phyloP scores from a whole-genome alignment of 2,888 invertebrate genomes.

The Drosophila neutralis region DNA sequence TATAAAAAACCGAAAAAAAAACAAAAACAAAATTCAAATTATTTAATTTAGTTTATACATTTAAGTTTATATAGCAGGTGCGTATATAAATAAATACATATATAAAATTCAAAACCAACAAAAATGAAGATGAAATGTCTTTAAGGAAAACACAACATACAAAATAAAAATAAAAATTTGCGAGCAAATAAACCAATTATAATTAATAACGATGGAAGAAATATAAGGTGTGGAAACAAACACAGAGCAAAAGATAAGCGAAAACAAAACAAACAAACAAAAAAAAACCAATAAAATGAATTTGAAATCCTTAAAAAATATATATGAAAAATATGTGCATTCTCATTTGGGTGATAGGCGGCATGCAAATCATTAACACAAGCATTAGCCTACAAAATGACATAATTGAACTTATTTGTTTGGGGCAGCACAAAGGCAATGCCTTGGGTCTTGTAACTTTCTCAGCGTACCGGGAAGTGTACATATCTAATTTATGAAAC shows the following conservation, averaged over 20 bases:
- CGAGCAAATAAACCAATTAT: slow-evolving; percentile 65
- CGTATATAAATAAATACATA: slow-evolving; percentile 55
- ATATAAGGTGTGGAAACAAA: slow-evolving; percentile 51
- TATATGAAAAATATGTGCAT: slow-evolving; percentile 50
- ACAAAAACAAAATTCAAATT: slow-evolving; percentile 66
- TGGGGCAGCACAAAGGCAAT: background rate
- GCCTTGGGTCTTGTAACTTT: background rate
- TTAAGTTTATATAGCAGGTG: slow-evolving; percentile 82
- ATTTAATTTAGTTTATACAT: slow-evolving; percentile 75
- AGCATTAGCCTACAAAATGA: background rate
- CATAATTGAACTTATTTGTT: background rate
- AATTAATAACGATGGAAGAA: slow-evolving; percentile 55
- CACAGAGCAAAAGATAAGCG: slow-evolving; percentile 57
- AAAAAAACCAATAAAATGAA: slow-evolving; percentile 79
- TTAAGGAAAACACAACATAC: slow-evolving; percentile 65
- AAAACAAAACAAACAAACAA: slow-evolving; percentile 64
- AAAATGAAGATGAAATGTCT: slow-evolving; percentile 53
- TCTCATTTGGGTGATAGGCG: slow-evolving; percentile 26
- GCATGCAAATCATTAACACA: background rate
- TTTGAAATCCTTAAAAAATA: slow-evolving; percentile 81
- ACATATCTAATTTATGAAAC: slow-evolving; percentile 25
- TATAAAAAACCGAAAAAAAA: slow-evolving; percentile 33
- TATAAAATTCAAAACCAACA: slow-evolving; percentile 57
- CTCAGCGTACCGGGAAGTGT: slow-evolving; percentile 13
- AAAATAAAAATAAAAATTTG: slow-evolving; percentile 41